Evolutionary conservation across 2,797 vertebrate species (phyloP), one percentile per base, ranked within the genome.

Genomic region (Urocyon cinereoargenteus): DNA sequence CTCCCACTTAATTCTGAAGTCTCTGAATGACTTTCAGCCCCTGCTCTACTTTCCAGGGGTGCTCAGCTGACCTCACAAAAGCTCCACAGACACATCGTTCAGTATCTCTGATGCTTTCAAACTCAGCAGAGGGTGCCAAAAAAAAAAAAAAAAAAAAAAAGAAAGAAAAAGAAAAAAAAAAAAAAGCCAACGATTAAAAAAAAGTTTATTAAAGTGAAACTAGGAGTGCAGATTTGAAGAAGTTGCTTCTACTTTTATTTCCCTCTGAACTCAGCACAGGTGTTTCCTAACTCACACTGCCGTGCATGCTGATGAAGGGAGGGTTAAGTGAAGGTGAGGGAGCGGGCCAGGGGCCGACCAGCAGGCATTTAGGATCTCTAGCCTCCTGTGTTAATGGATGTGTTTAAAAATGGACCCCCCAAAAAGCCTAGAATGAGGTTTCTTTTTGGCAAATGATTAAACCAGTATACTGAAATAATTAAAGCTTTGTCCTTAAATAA

Each of bases 131-230:
- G 83, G 68, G 94, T 95, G 95, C 93, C 93, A 86, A 91, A 98
- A 79, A 90, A 91, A 82, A 98, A 97, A 96, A 83, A 89, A 97
- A 53, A 77, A 95, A 96, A 68, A 85, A 93, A 86, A 97, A 97
- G n/a, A 98, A 79, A 90, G 90, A 82, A 98, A 97, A 96, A 83
- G 87, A 97, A 53, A 77, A 95, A 96, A 68, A 85, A 93, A 86
- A 97, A 97, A 96, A 97, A 49, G 45, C 64, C 95, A 97, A 89
- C 4, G 86, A 96, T 57, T 34, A 59, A 98, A 62, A 57, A 95
- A 95, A 98, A 98, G 98, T 98, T 98, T 94, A 90, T 93, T 98
- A 94, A 98, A 98, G 98, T 97, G 98, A 98, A 98, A 98, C 45
- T 85, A 97, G 95, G 0, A 15, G 92, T 51, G 10, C 0, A 66